Evolutionary conservation across 2,797 vertebrate species (phyloP), one percentile per base, ranked within the genome.

Genomic region (Spea hammondii): DNA sequence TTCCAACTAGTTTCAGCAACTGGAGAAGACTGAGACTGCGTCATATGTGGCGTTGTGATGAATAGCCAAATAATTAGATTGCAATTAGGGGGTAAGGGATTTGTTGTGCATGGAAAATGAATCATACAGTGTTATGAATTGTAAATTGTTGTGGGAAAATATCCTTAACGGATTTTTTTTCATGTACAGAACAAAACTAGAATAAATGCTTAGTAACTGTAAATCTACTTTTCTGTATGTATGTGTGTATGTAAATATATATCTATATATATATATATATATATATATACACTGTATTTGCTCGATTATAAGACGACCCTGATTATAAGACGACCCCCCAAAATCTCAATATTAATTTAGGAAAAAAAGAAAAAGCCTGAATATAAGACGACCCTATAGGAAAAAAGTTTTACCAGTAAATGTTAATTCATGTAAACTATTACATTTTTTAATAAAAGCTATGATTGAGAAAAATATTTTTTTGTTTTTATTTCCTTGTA

Each of bases 11-110:
- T 70, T 71, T 32, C n/a, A 46, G 14, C 46, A 65, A 45, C 47
- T 10, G 14, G 5, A 12, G 32, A 55, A 32, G 8, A 69, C 51
- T 6, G 50, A 70, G 64, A 49, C 55, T 49, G 5, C 46, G 14
- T 53, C 65, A 67, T 47, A n/a, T 46, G 14, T 50, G 53, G 62
- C 50, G 54, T 47, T 46, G 45, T 45, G 32, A 68, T 47, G 4
- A 48, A 74, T 60, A 45, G 8, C 6, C 57, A 74, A 69, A 47
- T 62, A 65, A 48, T 65, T 47, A 65, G 11, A 70, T 49, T 65
- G 57, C 59, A 65, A 65, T 65, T 57, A 57, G 50, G 53, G 32
- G n/a, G 48, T 70, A 51, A 44, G 13, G 44, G 57, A 64, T 14
- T 69, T 17, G 13, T 54, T 53, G 8, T 50, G 44, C 8, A 11